These are phyloP conservation scores for Blera fallax DNA, from an alignment of 2,888 invertebrate species.

Conservation along the genomic window DNA sequence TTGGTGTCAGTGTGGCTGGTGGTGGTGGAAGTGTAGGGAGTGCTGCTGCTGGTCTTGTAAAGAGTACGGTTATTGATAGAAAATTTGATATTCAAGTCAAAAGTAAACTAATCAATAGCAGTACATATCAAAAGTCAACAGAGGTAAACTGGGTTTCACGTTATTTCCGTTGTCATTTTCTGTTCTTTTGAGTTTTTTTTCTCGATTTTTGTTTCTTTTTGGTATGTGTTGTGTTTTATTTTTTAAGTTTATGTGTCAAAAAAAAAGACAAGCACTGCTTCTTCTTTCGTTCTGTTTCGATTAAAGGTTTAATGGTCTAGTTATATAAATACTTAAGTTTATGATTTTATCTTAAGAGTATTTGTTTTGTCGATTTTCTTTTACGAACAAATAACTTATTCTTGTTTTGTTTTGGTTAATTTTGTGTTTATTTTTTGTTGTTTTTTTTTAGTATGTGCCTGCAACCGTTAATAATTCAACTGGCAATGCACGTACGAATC, in stretches of 20 bases:
- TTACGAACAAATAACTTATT: neutral
- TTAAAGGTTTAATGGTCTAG: constrained; percentile 32
- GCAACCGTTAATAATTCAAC: constrained; percentile 77
- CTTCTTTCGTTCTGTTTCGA: neutral
- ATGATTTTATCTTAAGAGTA: constrained; percentile 17
- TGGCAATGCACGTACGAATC: constrained; percentile 77
- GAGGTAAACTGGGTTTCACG: constrained; percentile 75
- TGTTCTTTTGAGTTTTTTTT: constrained; percentile 12
- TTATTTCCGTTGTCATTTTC: constrained; percentile 14
- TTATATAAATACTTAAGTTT: constrained; percentile 12
- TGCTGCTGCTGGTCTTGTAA: constrained; percentile 50
- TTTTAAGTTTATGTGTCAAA: neutral
- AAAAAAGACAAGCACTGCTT: constrained; percentile 1
- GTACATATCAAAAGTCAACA: constrained; percentile 75
- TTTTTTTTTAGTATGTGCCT: constrained; percentile 75
- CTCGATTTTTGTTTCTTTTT: neutral
- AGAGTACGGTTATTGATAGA: constrained; percentile 73
- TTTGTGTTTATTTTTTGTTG: constrained; percentile 4
- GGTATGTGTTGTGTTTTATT: neutral
- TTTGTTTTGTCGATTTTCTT: neutral
- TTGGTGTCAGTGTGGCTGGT: constrained; percentile 24
- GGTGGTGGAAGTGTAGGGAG: constrained; percentile 32
- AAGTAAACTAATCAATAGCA: constrained; percentile 76
- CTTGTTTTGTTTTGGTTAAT: neutral
- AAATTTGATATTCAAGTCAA: constrained; percentile 76